Conservation (phyloP, 1,140 invertebrate genomes). For the Hesperophylax magnus region DNA sequence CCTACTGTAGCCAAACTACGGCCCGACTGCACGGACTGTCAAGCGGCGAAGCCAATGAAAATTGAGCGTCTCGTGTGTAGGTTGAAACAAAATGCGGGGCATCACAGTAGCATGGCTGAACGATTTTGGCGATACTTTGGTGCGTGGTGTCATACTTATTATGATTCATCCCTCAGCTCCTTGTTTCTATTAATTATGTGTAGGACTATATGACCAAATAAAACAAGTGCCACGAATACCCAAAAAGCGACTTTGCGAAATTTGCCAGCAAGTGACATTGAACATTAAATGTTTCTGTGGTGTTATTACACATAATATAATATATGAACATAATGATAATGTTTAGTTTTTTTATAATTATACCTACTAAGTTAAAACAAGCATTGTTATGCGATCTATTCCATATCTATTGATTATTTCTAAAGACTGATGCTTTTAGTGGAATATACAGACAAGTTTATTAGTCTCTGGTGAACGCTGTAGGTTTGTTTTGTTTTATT, state of each 20-base stretch:
- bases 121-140: too few species aligned
- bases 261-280: conserved; percentile 1
- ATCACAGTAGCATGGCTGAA: too few species aligned
- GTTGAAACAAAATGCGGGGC: too few species aligned
- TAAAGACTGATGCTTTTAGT: conserved; percentile 37
- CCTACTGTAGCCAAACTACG: too few species aligned
- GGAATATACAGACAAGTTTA: conserved; percentile 1
- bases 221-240: conserved; percentile 10
- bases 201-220: conserved; percentile 1
- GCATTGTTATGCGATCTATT: conserved; percentile 30
- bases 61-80: too few species aligned
- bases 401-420: conserved; percentile 40
- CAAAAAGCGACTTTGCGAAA: conserved; percentile 1
- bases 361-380: conserved; percentile 7
- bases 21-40: too few species aligned
- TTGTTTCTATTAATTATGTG: too few species aligned
- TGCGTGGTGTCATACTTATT: too few species aligned
- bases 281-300: conserved; percentile 26
- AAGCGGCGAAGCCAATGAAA: too few species aligned
- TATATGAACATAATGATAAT: neutral
- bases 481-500: too few species aligned
- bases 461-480: too few species aligned
- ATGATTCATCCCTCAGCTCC: too few species aligned
- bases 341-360: conserved; percentile 26
- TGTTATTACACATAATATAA: neutral